Evolutionary conservation across 2,113 vertebrate genomes (phyloP).

Genomic region (Dermatemys mawii): DNA sequence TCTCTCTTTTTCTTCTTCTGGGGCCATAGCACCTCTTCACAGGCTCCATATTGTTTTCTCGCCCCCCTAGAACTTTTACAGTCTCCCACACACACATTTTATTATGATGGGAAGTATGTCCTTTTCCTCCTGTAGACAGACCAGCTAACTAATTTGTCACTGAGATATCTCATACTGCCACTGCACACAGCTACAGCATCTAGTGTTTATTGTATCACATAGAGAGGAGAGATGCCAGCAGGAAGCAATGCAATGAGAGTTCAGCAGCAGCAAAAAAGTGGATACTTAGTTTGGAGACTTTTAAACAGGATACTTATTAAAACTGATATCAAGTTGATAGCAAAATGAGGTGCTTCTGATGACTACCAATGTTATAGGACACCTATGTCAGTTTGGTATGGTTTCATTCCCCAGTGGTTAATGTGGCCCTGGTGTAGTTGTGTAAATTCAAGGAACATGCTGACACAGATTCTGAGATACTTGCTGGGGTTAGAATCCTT

Average conservation of each 20-base stretch:
- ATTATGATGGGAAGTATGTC: slow-evolving; percentile 41
- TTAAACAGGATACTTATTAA: not conserved
- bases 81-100: not conserved
- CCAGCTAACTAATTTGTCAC: slow-evolving; percentile 53
- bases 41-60: not conserved
- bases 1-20: not conserved
- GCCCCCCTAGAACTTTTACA: slow-evolving; percentile 5
- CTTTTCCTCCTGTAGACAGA: slow-evolving; percentile 32
- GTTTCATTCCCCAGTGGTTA: not conserved
- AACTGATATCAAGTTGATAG: not conserved
- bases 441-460: not conserved
- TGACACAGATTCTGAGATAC: not conserved
- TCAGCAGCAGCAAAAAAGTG: not conserved
- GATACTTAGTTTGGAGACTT: not conserved
- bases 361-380: not conserved
- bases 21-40: not conserved
- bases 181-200: slow-evolving; percentile 41
- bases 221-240: slow-evolving; percentile 16
- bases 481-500: not conserved
- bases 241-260: not conserved
- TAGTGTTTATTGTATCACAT: not conserved
- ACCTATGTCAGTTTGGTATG: not conserved
- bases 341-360: not conserved
- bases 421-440: not conserved
- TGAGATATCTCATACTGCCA: slow-evolving; percentile 48